phyloP scores from a whole-genome alignment of 2,797 vertebrate species.

The Chrysocyon brachyurus region DNA sequence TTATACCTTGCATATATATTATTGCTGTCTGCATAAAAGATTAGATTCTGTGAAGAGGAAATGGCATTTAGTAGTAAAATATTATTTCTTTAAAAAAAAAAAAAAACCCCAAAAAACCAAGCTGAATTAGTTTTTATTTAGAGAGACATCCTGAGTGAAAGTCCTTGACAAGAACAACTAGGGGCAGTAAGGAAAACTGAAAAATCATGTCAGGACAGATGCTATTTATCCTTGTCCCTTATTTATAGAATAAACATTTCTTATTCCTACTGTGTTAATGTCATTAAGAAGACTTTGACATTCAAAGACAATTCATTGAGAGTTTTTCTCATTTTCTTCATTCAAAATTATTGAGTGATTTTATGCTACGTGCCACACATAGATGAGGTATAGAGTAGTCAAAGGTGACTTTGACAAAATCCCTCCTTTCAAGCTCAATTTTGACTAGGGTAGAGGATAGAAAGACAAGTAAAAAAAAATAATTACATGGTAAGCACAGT shows the following conservation, averaged over 20 bases:
- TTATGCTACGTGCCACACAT: background rate
- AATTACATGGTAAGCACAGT: background rate
- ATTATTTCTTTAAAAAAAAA: background rate
- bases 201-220: slow-evolving; percentile 2
- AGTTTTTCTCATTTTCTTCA: slow-evolving; percentile 3
- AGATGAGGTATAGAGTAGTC: background rate
- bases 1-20: background rate
- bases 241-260: slow-evolving; percentile 39
- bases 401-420: background rate
- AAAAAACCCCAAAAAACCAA: no score
- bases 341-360: slow-evolving; percentile 26
- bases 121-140: slow-evolving; percentile 54
- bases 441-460: slow-evolving; percentile 8
- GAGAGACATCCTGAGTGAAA: slow-evolving; percentile 2
- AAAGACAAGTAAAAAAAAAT: slow-evolving; percentile 2
- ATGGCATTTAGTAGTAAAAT: slow-evolving; percentile 48
- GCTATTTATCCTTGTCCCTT: background rate
- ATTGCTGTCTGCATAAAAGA: background rate
- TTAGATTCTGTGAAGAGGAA: slow-evolving; percentile 39
- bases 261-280: background rate
- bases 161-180: background rate
- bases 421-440: background rate
- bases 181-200: background rate
- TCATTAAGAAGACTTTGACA: slow-evolving; percentile 46
- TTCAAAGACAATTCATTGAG: slow-evolving; percentile 21